A percentile compares a stretch with the other conserved stretches of the same genome.
phyloP scores from a whole-genome alignment of 2,113 vertebrate genomes.

The Hylia prasina region DNA sequence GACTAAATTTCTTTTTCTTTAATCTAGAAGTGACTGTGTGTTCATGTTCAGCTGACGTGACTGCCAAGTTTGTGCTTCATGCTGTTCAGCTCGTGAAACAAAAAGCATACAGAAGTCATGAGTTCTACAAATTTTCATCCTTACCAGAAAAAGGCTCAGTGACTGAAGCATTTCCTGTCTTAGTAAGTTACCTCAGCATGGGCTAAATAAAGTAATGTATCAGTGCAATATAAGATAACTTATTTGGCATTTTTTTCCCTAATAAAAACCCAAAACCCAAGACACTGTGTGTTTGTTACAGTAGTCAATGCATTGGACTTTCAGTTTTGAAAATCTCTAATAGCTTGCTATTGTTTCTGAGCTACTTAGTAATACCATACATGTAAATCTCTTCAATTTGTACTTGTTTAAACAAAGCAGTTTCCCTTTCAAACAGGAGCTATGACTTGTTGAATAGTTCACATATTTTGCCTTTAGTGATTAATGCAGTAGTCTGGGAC shows the following conservation, averaged over 20 bases:
- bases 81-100: slow-evolving; percentile 94
- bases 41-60: slow-evolving; percentile 90
- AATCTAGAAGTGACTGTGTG: slow-evolving; percentile 86
- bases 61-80: slow-evolving; percentile 96
- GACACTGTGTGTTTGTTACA: not conserved
- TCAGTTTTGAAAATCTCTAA: not conserved
- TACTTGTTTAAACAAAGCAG: not conserved
- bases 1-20: not conserved
- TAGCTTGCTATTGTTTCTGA: not conserved
- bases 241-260: not conserved
- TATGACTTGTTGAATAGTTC: not conserved
- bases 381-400: not conserved
- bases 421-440: not conserved
- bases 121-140: slow-evolving; percentile 96
- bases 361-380: not conserved
- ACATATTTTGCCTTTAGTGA: not conserved
- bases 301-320: not conserved
- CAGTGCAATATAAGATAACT: not conserved
- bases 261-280: not conserved
- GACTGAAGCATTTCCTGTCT: slow-evolving; percentile 91
- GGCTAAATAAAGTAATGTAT: not conserved
- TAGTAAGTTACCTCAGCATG: slow-evolving; percentile 76
- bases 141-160: slow-evolving; percentile 91
- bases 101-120: slow-evolving; percentile 91
- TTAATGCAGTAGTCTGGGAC: not conserved